These are phyloP conservation scores for Anoura caudifer DNA, from an alignment of 2,113 vertebrate species.

Conservation along the genomic window DNA sequence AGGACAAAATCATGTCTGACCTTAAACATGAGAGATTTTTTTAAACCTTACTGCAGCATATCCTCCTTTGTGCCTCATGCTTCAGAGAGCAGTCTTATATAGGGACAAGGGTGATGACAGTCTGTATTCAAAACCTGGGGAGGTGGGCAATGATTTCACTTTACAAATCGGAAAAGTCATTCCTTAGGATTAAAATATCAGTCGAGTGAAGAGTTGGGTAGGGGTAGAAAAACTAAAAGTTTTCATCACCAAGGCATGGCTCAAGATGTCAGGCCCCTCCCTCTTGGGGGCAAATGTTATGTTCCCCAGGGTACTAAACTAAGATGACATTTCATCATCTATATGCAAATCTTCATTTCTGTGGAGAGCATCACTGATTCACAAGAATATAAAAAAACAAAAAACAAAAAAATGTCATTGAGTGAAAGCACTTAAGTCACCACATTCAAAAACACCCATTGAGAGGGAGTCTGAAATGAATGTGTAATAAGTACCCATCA, in stretches of 20 bases:
- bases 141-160: not conserved
- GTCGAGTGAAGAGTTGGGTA: not conserved
- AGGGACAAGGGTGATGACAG: not conserved
- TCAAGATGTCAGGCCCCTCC: not conserved
- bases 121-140: not conserved
- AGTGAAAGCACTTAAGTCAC: not conserved
- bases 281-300: not conserved
- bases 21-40: conserved; percentile 3
- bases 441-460: conserved; percentile 20
- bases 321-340: conserved; percentile 14
- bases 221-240: not conserved
- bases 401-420: not conserved
- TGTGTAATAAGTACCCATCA: not conserved
- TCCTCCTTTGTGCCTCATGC: conserved; percentile 8
- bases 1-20: conserved; percentile 12
- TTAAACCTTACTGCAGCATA: not conserved
- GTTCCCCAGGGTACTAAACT: not conserved
- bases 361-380: not conserved
- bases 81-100: not conserved
- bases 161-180: not conserved
- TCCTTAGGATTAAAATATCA: conserved; percentile 2
- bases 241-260: not conserved
- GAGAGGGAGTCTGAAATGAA: not conserved
- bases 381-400: not conserved
- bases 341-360: conserved; percentile 12